Evolutionary conservation across 2,888 invertebrate genomes (phyloP).

Genomic region (Caradrina kadenii): DNA sequence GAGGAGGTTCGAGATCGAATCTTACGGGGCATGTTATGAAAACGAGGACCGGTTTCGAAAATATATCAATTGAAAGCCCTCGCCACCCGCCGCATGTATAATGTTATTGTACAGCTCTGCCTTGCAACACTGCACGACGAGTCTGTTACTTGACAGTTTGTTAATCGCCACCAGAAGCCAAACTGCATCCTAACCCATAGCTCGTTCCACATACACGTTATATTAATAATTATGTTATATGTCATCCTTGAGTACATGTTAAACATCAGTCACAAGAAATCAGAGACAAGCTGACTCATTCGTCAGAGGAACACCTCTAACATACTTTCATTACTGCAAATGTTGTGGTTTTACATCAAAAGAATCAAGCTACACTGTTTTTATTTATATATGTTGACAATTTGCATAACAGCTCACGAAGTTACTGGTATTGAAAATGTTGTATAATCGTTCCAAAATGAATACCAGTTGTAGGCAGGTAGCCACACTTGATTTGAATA

Average conservation of each 20-base stretch:
- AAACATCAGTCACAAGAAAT: slow-evolving; percentile 46
- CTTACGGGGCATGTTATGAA: slow-evolving; percentile 83
- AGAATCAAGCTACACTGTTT: slow-evolving; percentile 69
- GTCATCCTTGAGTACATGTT: slow-evolving; percentile 27
- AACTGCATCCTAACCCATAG: slow-evolving; percentile 68
- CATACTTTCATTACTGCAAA: slow-evolving; percentile 47
- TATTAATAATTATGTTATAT: slow-evolving; percentile 37
- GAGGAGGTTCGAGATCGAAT: slow-evolving; percentile 69
- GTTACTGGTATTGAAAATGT: slow-evolving; percentile 68
- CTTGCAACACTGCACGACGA: slow-evolving; percentile 80
- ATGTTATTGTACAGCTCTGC: slow-evolving; percentile 84
- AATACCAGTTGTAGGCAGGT: slow-evolving; percentile 62
- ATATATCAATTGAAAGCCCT: slow-evolving; percentile 89
- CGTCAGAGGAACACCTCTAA: slow-evolving; percentile 64
- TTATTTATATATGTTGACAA: slow-evolving; percentile 73
- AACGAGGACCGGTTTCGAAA: slow-evolving; percentile 87
- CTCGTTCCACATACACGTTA: slow-evolving; percentile 61
- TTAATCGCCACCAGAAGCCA: slow-evolving; percentile 70
- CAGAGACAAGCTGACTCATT: slow-evolving; percentile 44
- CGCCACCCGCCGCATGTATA: slow-evolving; percentile 78
- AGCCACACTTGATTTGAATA: slow-evolving; percentile 65
- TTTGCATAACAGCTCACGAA: slow-evolving; percentile 73
- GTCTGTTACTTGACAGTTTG: slow-evolving; percentile 81
- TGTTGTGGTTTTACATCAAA: slow-evolving; percentile 61
- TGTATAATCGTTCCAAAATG: slow-evolving; percentile 69